Evolutionary conservation across 2,797 vertebrate species (phyloP), one percentile per base, ranked within the genome.

Genomic region (Melanogrammus aeglefinus): DNA sequence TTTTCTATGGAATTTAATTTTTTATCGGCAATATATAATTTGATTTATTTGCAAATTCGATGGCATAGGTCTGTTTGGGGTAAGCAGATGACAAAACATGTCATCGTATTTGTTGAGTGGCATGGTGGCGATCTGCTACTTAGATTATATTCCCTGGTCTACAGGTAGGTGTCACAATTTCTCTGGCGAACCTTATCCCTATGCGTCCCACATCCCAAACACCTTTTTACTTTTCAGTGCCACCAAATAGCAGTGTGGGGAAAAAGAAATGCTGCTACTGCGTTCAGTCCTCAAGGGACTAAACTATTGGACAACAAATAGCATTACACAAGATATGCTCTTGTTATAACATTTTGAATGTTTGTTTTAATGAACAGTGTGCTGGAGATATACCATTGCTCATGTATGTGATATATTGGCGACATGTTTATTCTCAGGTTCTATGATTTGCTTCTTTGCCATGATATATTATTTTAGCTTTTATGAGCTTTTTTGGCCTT

Each of bases 101-200:
- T 75, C 78, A 78, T 7, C 38, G 63, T 12, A 27, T 57, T 31
- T 27, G 79, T 75, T 74, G 75, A 81, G 24, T 75, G 74, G 76
- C 75, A 74, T 71, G 76, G 79, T 82, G 81, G 80, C 80, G 83
- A 89, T 89, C 91, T 91, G 93, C 86, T 90, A 3, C 9, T 6
- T 66, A 87, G 70, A 72, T 72, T 72, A 33, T 72, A 96, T 97
- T 92, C 96, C 96, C 94, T 93, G 94, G 93, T 95, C 95, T 95
- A 94, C 97, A 99, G 98, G 96, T 97, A 97, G 97, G 96, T 96
- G 97, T 98, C 96, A 98, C 96, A 98, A 95, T 98, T 97, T 96
- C 96, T 97, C 96, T 96, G 96, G 95, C 91, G 95, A 96, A 83
- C 93, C 91, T 90, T 92, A 92, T 94, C 93, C 51, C 51, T n/a